Percentiles rank a stretch among this genome's conserved stretches.
phyloP scores from a whole-genome alignment of 2,113 vertebrate genomes.

The Cromileptes altivelis region DNA sequence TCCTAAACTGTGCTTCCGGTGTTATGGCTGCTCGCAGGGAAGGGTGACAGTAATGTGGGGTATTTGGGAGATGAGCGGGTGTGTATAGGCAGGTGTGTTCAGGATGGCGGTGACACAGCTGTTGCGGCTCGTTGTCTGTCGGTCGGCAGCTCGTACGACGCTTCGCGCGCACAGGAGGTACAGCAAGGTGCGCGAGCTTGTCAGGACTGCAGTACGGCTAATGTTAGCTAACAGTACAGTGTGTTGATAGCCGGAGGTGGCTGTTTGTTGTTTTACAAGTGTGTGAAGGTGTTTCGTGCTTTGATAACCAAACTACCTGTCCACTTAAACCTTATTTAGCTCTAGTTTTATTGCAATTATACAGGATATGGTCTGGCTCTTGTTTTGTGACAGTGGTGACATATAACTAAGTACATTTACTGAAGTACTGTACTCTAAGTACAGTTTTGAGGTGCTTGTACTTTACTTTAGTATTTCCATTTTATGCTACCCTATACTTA shows the following conservation, averaged over 20 bases:
- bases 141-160: slow-evolving; percentile 31
- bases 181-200: slow-evolving; percentile 79
- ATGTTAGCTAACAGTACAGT: slow-evolving; percentile 41
- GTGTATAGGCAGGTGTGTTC: not conserved
- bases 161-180: slow-evolving; percentile 65
- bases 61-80: not conserved
- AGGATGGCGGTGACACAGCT: slow-evolving; percentile 68
- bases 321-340: not conserved
- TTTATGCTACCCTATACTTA: no score
- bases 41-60: slow-evolving; percentile 33
- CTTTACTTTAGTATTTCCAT: no score
- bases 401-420: no score
- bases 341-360: not conserved
- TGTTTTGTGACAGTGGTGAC: not conserved
- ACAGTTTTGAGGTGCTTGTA: no score
- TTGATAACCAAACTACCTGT: not conserved
- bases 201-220: slow-evolving; percentile 34
- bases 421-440: no score
- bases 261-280: not conserved
- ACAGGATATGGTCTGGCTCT: not conserved
- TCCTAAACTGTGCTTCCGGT: slow-evolving; percentile 69
- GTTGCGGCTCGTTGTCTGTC: slow-evolving; percentile 49
- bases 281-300: not conserved
- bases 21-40: slow-evolving; percentile 79
- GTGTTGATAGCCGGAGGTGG: slow-evolving; percentile 7